phyloP scores from a whole-genome alignment of 2,888 invertebrate genomes.

The Vesta saturnalis region DNA sequence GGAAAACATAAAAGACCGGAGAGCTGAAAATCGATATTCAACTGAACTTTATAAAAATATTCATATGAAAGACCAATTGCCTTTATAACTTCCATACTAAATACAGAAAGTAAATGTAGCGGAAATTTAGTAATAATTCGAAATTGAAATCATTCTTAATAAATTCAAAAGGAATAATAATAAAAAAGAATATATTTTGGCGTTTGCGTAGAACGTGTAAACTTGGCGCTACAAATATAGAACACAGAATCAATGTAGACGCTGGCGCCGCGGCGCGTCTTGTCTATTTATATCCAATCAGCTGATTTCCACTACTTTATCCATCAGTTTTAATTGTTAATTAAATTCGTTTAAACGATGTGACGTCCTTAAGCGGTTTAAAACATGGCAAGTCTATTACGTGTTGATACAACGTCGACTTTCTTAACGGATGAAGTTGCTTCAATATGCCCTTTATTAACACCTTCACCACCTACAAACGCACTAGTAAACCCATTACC shows the following conservation, averaged over 20 bases:
- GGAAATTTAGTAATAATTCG: too few species aligned
- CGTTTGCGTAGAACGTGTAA: too few species aligned
- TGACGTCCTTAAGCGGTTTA: slow-evolving; percentile 23
- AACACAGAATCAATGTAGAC: neutral
- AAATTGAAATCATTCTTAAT: too few species aligned
- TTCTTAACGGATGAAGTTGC: slow-evolving; percentile 60
- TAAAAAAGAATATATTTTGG: too few species aligned
- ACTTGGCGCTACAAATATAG: neutral
- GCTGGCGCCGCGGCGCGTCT: neutral
- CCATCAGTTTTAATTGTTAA: neutral
- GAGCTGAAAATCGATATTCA: too few species aligned
- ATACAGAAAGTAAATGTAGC: too few species aligned
- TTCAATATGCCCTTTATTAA: slow-evolving; percentile 61
- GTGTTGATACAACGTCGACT: slow-evolving; percentile 48
- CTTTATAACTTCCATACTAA: too few species aligned
- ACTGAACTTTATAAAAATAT: too few species aligned
- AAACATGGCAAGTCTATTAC: slow-evolving; percentile 51
- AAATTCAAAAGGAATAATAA: too few species aligned
- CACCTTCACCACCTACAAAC: slow-evolving; percentile 62
- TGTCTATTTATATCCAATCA: neutral
- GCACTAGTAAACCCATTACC: slow-evolving; percentile 58
- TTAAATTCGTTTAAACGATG: slow-evolving; percentile 4
- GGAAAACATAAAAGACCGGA: too few species aligned
- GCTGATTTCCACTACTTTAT: neutral
- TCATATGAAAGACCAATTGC: too few species aligned